Base-by-base conservation (phyloP, 2,113 vertebrate species). In the Hiodon alosoides region DNA sequence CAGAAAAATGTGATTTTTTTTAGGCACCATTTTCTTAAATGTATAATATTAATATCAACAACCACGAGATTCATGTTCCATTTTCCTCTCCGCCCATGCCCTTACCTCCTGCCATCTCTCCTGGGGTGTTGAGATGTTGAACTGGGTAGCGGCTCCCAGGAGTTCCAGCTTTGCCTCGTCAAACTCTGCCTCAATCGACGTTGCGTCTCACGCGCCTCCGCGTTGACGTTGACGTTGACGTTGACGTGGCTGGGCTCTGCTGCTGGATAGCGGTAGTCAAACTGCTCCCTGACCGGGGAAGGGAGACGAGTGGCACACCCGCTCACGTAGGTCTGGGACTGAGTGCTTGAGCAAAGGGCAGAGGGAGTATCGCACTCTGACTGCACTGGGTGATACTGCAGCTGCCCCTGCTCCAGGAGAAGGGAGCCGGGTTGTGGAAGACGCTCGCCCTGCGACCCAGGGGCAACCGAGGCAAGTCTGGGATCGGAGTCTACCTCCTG, bases 71-170 rank as follows among this genome's bases (percentile, higher is more conserved):
- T 31, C 31, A 31, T 31, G 31, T 31, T 31, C 31, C 31, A 31
- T 31, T 31, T 31, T 31, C 31, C 31, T 50, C 11, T 50, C 7
- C 65, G 13, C 46, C n/a, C 16, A 5, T 46, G 13, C 55, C 11
- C 9, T 69, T 52, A 77, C 76, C 76, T 71, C 47, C 76, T 67
- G 53, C 50, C 7, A 9, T 77, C 76, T 67, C 53, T 70, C 47
- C 31, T 17, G 16, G 53, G 17, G 17, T 5, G 53, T 7, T 14
- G 31, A 55, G 62, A 57, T 4, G 62, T 31, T 7, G 66, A 16
- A 9, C 46, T 4, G 7, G 53, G 61, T 54, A 53, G 14, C 3
- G 11, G 11, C 17, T 71, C 58, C 58, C 59, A 59, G 52, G n/a
- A 54, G 9, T 64, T 6, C 75, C 75, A 70, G 51, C 17, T 71